Evolutionary conservation across 2,888 invertebrate genomes (phyloP).

Genomic region (Drepanosiphum platanoidis): DNA sequence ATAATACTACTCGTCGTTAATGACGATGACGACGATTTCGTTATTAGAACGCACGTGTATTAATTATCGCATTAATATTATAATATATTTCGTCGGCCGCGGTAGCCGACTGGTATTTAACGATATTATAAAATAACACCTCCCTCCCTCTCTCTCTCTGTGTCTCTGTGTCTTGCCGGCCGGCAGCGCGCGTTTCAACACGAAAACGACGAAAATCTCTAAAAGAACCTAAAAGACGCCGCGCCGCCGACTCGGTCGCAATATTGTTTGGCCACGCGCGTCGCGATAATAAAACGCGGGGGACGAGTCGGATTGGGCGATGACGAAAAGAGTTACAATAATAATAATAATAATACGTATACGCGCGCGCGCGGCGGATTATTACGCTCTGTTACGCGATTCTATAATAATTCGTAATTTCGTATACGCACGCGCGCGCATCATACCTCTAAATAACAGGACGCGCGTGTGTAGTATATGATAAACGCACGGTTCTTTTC

Average conservation of each 20-base stretch:
- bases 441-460: too few relatives aligned
- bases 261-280: not conserved
- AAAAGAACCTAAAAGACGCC: too few relatives aligned
- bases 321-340: not conserved
- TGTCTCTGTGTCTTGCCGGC: not conserved
- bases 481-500: too few relatives aligned
- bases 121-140: not conserved
- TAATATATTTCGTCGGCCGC: slow-evolving; percentile 35
- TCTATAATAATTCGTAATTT: not conserved
- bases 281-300: not conserved
- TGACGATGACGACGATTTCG: slow-evolving; percentile 49
- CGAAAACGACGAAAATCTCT: too few relatives aligned
- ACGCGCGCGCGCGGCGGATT: not conserved
- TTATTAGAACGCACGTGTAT: slow-evolving; percentile 42
- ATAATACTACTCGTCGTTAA: slow-evolving; percentile 31
- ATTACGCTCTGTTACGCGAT: not conserved
- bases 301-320: not conserved
- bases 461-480: too few relatives aligned
- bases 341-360: not conserved
- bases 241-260: too few relatives aligned
- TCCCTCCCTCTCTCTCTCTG: too few relatives aligned
- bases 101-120: not conserved
- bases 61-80: slow-evolving; percentile 26
- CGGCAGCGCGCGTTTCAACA: not conserved
- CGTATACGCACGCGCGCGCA: not conserved